These are phyloP conservation scores for Paracentrotus lividus DNA, from an alignment of 53 echinoderm and acorn worm species.

Conservation along the genomic window DNA sequence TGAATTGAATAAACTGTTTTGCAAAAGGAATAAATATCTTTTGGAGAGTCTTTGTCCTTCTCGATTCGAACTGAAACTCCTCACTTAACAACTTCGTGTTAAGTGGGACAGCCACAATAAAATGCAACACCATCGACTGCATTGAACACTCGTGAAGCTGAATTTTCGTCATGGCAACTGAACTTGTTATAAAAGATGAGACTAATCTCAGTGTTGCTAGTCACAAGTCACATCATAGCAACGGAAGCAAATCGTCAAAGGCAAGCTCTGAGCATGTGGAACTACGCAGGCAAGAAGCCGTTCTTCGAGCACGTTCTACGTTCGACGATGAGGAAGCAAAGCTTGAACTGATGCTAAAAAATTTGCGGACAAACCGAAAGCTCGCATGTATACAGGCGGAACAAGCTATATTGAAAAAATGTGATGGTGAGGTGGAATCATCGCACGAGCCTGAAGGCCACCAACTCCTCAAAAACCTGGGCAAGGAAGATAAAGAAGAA, in stretches of 20 bases:
- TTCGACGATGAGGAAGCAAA: background rate
- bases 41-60: too few relatives aligned
- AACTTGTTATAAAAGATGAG: too few relatives aligned
- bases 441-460: background rate
- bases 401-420: background rate
- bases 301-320: background rate
- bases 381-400: background rate
- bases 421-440: background rate
- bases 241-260: background rate
- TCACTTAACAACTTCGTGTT: too few relatives aligned
- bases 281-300: background rate
- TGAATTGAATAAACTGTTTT: too few relatives aligned
- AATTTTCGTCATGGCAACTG: too few relatives aligned
- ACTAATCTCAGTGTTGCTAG: too few relatives aligned
- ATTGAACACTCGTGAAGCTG: background rate
- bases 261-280: background rate
- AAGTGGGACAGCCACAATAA: background rate
- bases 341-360: background rate
- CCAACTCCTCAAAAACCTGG: background rate
- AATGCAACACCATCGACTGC: background rate
- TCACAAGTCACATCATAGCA: background rate
- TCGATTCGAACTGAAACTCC: too few relatives aligned
- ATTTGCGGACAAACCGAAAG: background rate
- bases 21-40: too few relatives aligned
- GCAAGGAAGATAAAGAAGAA: slow-evolving; percentile 21